phyloP scores from a whole-genome alignment of 2,797 vertebrate species.

The Scarus forsteni region DNA sequence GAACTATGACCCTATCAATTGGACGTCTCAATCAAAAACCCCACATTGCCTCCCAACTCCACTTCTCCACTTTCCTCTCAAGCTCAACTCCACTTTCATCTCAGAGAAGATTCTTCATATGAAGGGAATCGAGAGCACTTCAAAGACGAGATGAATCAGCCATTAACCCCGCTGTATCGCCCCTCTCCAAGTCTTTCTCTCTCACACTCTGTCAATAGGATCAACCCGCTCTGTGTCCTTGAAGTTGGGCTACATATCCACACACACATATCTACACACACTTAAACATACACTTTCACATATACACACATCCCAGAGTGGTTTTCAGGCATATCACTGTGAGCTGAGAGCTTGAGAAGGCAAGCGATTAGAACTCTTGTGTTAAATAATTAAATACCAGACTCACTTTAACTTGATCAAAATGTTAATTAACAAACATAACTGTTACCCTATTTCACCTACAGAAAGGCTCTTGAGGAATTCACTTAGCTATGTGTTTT shows the following conservation, averaged over 20 bases:
- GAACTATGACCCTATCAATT: slow-evolving; percentile 60
- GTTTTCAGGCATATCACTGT: neutral
- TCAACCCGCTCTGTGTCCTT: slow-evolving; percentile 45
- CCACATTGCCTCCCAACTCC: slow-evolving; percentile 39
- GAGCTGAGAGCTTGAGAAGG: neutral
- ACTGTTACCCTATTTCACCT: too few species aligned
- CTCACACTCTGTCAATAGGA: slow-evolving; percentile 41
- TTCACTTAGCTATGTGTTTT: neutral
- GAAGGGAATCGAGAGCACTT: slow-evolving; percentile 58
- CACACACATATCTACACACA: slow-evolving; percentile 6
- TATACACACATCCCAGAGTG: slow-evolving; percentile 2
- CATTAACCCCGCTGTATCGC: slow-evolving; percentile 54
- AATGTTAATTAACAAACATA: neutral
- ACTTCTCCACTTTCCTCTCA: slow-evolving; percentile 48
- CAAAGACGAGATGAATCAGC: slow-evolving; percentile 58
- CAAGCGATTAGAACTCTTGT: slow-evolving; percentile 17
- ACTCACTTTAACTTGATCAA: slow-evolving; percentile 9
- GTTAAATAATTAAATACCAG: slow-evolving; percentile 17
- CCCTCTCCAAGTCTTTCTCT: slow-evolving; percentile 20
- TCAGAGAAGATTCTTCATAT: slow-evolving; percentile 45
- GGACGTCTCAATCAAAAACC: slow-evolving; percentile 58
- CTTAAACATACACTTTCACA: neutral
- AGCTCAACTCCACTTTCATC: slow-evolving; percentile 57
- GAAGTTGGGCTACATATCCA: slow-evolving; percentile 30
- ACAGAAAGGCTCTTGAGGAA: neutral